phyloP scores from a whole-genome alignment of 2,888 invertebrate species.

The Charanyca ferruginea region DNA sequence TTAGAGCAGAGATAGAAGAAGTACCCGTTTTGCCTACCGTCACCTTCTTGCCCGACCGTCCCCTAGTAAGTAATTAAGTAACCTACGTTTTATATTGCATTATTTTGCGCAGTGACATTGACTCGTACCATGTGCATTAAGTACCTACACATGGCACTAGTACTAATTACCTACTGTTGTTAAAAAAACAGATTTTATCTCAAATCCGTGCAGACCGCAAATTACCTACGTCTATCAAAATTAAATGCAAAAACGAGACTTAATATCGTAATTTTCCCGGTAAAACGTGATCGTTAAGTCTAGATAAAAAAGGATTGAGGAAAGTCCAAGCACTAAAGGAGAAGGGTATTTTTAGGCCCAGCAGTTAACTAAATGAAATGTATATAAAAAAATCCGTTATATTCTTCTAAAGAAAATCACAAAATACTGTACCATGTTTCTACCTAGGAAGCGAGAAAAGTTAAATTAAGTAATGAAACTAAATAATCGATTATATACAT shows the following conservation, averaged over 20 bases:
- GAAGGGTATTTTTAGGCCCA: no score
- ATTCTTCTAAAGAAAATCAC: no score
- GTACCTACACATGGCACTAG: not conserved
- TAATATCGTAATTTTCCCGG: slow-evolving; percentile 26
- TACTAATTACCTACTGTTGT: slow-evolving; percentile 3
- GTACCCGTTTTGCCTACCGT: no score
- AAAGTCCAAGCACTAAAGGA: slow-evolving; percentile 30
- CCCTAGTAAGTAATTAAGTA: no score
- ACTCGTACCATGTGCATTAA: not conserved
- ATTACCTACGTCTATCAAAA: slow-evolving; percentile 26
- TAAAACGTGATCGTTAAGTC: slow-evolving; percentile 31
- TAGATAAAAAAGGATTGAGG: slow-evolving; percentile 46
- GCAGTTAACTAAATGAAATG: no score
- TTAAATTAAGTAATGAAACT: no score
- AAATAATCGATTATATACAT: no score
- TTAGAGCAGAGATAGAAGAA: no score
- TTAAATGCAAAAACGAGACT: slow-evolving; percentile 29
- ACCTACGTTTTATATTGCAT: not conserved
- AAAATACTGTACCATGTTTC: no score
- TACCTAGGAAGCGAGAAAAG: no score
- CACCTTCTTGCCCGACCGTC: no score
- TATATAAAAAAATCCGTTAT: no score
- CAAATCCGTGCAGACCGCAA: slow-evolving; percentile 26
- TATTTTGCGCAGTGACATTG: slow-evolving; percentile 7
- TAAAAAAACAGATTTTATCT: slow-evolving; percentile 26